Evolutionary conservation across 2,113 vertebrate genomes (phyloP).

Genomic region (Podarcis muralis): DNA sequence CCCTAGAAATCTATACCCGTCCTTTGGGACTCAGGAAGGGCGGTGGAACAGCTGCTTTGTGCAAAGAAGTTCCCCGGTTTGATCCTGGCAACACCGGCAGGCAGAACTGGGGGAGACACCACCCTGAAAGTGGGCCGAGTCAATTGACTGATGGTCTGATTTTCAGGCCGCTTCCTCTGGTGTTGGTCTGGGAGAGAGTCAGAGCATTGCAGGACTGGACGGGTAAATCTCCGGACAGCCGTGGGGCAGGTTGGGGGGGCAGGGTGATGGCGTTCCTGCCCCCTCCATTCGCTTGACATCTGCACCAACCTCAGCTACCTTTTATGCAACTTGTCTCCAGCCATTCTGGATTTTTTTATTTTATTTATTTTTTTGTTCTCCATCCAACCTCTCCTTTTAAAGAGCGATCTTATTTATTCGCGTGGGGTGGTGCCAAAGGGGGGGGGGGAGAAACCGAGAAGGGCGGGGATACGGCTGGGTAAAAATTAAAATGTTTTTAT

Average conservation of each 20-base stretch:
- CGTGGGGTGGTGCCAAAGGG: slow-evolving; percentile 19
- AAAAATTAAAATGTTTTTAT: slow-evolving; percentile 12
- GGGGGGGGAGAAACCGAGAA: not conserved
- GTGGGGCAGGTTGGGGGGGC: too few relatives aligned
- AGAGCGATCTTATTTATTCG: slow-evolving; percentile 13
- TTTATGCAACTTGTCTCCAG: slow-evolving; percentile 19
- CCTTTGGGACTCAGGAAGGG: too few relatives aligned
- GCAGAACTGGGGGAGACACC: too few relatives aligned
- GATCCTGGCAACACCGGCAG: too few relatives aligned
- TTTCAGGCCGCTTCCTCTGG: not conserved
- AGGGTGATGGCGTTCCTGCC: not conserved
- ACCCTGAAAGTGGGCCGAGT: too few relatives aligned
- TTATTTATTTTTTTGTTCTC: not conserved
- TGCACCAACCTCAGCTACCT: slow-evolving; percentile 7
- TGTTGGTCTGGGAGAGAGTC: too few relatives aligned
- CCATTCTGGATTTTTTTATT: not conserved
- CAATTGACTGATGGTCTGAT: not conserved
- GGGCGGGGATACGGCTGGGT: not conserved
- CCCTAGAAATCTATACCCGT: too few relatives aligned
- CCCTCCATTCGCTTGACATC: not conserved
- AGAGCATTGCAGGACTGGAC: not conserved
- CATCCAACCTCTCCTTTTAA: slow-evolving; percentile 26
- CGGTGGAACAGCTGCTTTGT: too few relatives aligned
- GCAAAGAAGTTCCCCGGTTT: too few relatives aligned
- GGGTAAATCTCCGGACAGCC: not conserved